Base-by-base conservation (phyloP, 2,888 invertebrate species). In the Tachina fera region DNA sequence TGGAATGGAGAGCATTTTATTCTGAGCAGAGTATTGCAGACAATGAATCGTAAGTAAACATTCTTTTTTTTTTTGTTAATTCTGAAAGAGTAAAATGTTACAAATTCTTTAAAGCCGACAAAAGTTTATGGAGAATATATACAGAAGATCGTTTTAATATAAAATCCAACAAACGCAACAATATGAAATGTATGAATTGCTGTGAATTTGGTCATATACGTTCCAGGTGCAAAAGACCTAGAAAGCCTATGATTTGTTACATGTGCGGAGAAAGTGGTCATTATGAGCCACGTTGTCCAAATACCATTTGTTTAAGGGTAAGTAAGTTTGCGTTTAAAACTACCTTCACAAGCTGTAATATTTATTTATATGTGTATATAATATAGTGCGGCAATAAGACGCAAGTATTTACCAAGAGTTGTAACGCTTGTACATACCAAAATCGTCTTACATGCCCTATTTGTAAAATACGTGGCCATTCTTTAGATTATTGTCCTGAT, bases 231-330 rank as follows among this genome's bases (percentile, higher is more conserved):
- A 92, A 93, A 51, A 94, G 94, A 87, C 94, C 94, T 2, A 93
- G 93, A 2, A 94, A 94, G 88, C 93, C 94, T 2, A 91, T 93
- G 0, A 92, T 94, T 22, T 96, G 96, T 90, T 93, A 93, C 89
- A 95, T 96, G 93, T 96, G 96, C 88, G 96, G 96, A n/a, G 90
- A 90, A 9, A 89, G 90, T 0, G 96, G 96, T 0, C 96, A 96
- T 90, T 91, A 91, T 22, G 96, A 95, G 88, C 94, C 94, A 0
- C 93, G 95, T 53, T 96, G 96, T 90, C 96, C 96, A 0, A 94
- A 94, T 80, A 95, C 95, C 89, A 94, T 96, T 88, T 96, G 96
- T 89, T 93, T 96, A 81, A 95, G 95, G 89, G 96, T 96, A 93
- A 93, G 94, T 89, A 11, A 10, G 11, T 11, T 41, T 1, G n/a